Percentiles rank a stretch among this genome's conserved stretches.
These are phyloP conservation scores for Tetragnatha montana DNA, from an alignment of 2,888 invertebrate species.

Conservation along the genomic window DNA sequence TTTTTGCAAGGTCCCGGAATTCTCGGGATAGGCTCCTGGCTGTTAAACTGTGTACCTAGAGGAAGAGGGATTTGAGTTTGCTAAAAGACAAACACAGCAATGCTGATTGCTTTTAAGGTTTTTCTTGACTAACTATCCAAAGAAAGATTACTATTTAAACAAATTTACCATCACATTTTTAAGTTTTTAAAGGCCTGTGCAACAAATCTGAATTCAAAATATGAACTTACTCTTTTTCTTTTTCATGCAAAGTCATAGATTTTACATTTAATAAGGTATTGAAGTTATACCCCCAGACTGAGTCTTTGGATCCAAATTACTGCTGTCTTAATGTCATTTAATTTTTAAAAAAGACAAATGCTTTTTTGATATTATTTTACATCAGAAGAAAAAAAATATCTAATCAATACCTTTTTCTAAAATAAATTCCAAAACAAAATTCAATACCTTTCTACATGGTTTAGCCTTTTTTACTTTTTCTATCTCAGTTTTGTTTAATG, in stretches of 20 bases:
- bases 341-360: not conserved
- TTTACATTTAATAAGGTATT: too few species aligned
- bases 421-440: not conserved
- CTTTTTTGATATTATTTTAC: not conserved
- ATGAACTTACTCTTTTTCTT: too few species aligned
- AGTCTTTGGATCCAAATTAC: too few species aligned
- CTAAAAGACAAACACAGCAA: too few species aligned
- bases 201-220: too few species aligned
- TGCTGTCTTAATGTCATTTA: not conserved
- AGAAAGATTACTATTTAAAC: too few species aligned
- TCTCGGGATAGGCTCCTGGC: conserved; percentile 86
- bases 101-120: too few species aligned
- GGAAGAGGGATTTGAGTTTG: not conserved
- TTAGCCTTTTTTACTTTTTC: conserved; percentile 57
- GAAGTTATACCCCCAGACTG: too few species aligned
- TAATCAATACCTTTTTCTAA: not conserved
- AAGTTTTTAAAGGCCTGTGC: too few species aligned
- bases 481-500: conserved; percentile 34
- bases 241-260: too few species aligned
- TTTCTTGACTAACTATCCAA: too few species aligned
- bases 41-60: conserved; percentile 84
- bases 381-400: not conserved
- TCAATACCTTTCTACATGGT: conserved; percentile 60
- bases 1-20: conserved; percentile 80
- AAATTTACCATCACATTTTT: too few species aligned